A percentile compares a stretch with the other conserved stretches of the same genome.
These are phyloP conservation scores for Phymatocera aterrima DNA, from an alignment of 2,888 invertebrate species.

Conservation along the genomic window DNA sequence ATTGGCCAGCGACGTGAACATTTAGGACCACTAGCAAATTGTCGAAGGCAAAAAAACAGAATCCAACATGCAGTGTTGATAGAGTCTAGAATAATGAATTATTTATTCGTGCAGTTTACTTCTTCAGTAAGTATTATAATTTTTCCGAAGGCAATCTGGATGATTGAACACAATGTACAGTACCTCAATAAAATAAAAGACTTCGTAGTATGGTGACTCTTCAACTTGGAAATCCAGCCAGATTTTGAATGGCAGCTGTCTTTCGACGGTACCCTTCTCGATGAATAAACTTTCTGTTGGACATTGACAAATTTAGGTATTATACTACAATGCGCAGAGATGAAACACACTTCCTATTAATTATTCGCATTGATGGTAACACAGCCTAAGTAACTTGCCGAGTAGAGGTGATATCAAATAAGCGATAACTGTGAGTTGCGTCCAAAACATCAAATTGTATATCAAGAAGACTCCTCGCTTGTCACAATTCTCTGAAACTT, in stretches of 20 bases:
- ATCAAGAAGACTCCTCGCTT: conserved; percentile 50
- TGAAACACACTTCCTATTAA: background rate
- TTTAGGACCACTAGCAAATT: conserved; percentile 55
- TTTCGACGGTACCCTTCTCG: conserved; percentile 55
- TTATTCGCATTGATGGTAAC: background rate
- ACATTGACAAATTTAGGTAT: background rate
- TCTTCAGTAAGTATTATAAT: background rate
- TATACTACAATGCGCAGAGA: background rate
- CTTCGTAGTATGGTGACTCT: conserved; percentile 57
- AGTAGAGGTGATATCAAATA: conserved; percentile 54
- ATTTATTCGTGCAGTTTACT: background rate
- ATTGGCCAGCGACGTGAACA: conserved; percentile 57
- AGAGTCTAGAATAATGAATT: conserved; percentile 50
- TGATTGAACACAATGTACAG: too few relatives aligned
- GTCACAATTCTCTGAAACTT: conserved; percentile 52
- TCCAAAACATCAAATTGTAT: conserved; percentile 50
- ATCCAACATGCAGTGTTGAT: conserved; percentile 50
- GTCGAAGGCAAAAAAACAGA: conserved; percentile 60
- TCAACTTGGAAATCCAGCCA: conserved; percentile 54
- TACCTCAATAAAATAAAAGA: conserved; percentile 56
- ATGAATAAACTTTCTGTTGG: conserved; percentile 54
- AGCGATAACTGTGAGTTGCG: conserved; percentile 50
- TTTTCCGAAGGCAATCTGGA: background rate
- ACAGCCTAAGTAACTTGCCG: conserved; percentile 51
- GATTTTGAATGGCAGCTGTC: conserved; percentile 58